These are phyloP conservation scores for Rambutsinella grinnellia DNA, from an alignment of 2,888 invertebrate species.

Conservation along the genomic window DNA sequence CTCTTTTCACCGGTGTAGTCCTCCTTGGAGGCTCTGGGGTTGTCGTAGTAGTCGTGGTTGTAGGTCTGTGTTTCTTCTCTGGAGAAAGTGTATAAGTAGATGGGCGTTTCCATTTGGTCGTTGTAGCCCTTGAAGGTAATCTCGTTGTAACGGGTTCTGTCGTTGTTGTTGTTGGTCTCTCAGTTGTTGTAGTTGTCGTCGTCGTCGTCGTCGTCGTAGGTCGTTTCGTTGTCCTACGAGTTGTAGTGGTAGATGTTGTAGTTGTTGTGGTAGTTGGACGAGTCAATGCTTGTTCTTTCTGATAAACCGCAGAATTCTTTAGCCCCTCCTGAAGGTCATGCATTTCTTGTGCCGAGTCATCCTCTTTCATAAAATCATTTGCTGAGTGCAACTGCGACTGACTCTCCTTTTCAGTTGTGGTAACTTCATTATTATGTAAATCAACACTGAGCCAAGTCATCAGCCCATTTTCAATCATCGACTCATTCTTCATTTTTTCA, in stretches of 20 bases:
- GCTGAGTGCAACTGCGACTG: constrained; percentile 5
- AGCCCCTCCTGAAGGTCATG: constrained; percentile 28
- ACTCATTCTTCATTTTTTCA: constrained; percentile 12
- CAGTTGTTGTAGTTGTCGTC: constrained; percentile 38
- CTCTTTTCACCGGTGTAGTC: constrained; percentile 66
- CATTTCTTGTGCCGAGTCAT: constrained; percentile 44
- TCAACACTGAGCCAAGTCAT: constrained; percentile 60
- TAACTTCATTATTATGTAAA: constrained; percentile 34
- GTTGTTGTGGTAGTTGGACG: constrained; percentile 34
- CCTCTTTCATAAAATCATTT: constrained; percentile 18
- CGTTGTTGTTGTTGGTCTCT: constrained; percentile 38
- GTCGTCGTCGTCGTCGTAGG: constrained; percentile 43
- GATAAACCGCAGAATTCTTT: constrained; percentile 25
- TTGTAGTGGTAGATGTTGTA: constrained; percentile 20
- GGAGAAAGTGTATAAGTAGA: constrained; percentile 63
- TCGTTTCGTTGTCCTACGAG: constrained; percentile 46
- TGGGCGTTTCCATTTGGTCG: constrained; percentile 59
- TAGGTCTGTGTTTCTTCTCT: constrained; percentile 66
- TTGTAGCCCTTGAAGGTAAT: constrained; percentile 55
- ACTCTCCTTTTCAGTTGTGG: constrained; percentile 40
- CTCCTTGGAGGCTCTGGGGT: constrained; percentile 69
- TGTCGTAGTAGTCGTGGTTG: constrained; percentile 69
- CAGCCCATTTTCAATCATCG: constrained; percentile 39
- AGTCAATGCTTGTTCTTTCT: constrained; percentile 9
- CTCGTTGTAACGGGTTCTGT: constrained; percentile 43